Evolutionary conservation across 2,888 invertebrate species (phyloP), one percentile per base, ranked within the genome.

Genomic region (Artemia sinica): DNA sequence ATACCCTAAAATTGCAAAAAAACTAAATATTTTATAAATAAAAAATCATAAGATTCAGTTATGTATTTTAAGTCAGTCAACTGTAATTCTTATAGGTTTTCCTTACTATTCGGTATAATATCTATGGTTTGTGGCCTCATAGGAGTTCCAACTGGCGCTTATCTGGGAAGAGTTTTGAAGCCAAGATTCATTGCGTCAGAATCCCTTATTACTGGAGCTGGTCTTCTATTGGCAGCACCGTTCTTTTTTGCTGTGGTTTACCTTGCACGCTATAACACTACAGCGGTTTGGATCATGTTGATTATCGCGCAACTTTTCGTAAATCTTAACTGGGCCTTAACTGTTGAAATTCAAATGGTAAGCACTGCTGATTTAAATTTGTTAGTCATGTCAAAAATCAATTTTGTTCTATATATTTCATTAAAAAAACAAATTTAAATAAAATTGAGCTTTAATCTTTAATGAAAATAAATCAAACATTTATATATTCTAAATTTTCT

Each of bases 91-190:
- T 65, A 66, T 74, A 80, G 80, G 11, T 76, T 75, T 50, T 72
- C 74, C 48, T 73, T 80, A 11, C 77, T 77, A 68, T 83, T 83
- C 75, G 83, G 83, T 50, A 75, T 77, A 4, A 78, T 83, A 68
- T 82, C 82, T 7, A 80, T 80, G 70, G 72, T 78, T 14, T 80
- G 80, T 51, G 83, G 83, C 8, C 75, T 83, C 68, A 70, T 79
- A 14, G 83, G 83, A 12, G 82, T 83, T 6, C 74, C 76, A 2
- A 41, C 77, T 3, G 83, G 82, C 3, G 77, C 80, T 0, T 72
- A 74, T 8, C 65, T 73, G n/a, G 75, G 79, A 1, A 72, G 72
- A 65, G 71, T 71, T 49, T 72, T 72, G 10, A 71, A 73, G 9
- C 67, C 67, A 28, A 69, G 69, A 9, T 73, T 73, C 69, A 75